Evolutionary conservation across 2,888 invertebrate species (phyloP), one percentile per base, ranked within the genome.

Genomic region (Oegoconia quadripuncta): DNA sequence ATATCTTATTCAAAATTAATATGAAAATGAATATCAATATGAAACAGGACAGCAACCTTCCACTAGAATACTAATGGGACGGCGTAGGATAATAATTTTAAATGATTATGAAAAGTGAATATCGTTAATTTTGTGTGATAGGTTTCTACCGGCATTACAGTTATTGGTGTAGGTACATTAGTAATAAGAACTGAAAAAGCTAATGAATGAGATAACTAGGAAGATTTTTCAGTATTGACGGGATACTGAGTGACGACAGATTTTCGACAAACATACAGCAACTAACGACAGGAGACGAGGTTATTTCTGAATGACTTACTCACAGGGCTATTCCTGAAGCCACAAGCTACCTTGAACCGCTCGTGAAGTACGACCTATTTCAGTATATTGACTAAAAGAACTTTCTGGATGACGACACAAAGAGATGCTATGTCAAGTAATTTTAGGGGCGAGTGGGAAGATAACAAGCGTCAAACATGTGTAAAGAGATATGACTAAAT

Each of bases 331-430:
- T 84, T 84, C 64, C 55, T 50, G 78, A 62, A 52, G 41, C 55
- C 60, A 61, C 55, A 52, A 52, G 59, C 64, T 69, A 71, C 83
- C 84, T 84, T 84, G 86, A 86, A 84, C 84, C 68, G 69, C 48
- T 59, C 59, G 37, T 49, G 61, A 70, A 75, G 66, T 68, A 70
- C 77, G 71, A 68, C 74, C 72, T 76, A 80, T 76, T 78, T 81
- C 61, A 69, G 69, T 71, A 69, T 73, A 72, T 65, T 69, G 67
- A 66, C 67, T 63, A 60, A 69, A 49, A 53, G 67, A 71, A 71
- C 52, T 42, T 72, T 73, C 76, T 66, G 59, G 67, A 67, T 46
- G 41, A 52, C 28, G 43, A 41, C 41, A 42, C 44, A 55, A 50
- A 42, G 47, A 46, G 41, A 51, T 50, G 53, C 36, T 48, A 46